Evolutionary conservation across 2,888 invertebrate species (phyloP).

Genomic region (Phyto melanocephala): DNA sequence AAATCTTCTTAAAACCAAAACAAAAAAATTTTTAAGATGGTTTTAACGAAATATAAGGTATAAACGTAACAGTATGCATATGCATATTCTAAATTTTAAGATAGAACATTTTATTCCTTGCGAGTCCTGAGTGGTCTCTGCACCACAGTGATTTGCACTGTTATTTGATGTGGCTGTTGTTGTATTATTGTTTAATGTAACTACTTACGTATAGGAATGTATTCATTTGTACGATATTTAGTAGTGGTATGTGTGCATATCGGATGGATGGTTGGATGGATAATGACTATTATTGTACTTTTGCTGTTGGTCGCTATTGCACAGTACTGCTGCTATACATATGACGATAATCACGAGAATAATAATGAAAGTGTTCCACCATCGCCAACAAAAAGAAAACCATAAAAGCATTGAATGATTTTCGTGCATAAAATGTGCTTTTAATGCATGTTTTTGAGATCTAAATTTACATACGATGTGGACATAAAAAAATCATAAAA

Average conservation of each 20-base stretch:
- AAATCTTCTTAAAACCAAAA: too few relatives aligned
- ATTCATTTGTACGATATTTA: constrained; percentile 12
- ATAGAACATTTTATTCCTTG: constrained; percentile 29
- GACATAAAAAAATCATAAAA: constrained; percentile 44
- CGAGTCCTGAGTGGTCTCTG: constrained; percentile 11
- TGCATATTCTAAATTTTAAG: too few relatives aligned
- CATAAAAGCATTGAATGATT: constrained; percentile 49
- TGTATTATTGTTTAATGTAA: constrained; percentile 42
- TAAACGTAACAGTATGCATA: too few relatives aligned
- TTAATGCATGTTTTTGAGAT: constrained; percentile 52
- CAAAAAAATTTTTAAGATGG: too few relatives aligned
- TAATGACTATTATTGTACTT: constrained; percentile 35
- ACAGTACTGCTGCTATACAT: constrained; percentile 2
- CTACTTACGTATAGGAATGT: constrained; percentile 47
- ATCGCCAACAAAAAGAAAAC: constrained; percentile 9
- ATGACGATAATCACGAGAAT: constrained; percentile 44
- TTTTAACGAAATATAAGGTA: too few relatives aligned
- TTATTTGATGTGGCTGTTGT: constrained; percentile 29
- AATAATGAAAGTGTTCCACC: constrained; percentile 70
- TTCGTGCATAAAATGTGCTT: constrained; percentile 56
- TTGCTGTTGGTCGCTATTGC: constrained; percentile 41
- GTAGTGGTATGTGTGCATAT: constrained; percentile 19
- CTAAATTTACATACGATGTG: constrained; percentile 52
- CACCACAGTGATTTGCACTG: constrained; percentile 27
- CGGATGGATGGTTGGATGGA: constrained; percentile 29